Conservation (phyloP, 2,113 vertebrate genomes). For the Ceyx margarethae region DNA sequence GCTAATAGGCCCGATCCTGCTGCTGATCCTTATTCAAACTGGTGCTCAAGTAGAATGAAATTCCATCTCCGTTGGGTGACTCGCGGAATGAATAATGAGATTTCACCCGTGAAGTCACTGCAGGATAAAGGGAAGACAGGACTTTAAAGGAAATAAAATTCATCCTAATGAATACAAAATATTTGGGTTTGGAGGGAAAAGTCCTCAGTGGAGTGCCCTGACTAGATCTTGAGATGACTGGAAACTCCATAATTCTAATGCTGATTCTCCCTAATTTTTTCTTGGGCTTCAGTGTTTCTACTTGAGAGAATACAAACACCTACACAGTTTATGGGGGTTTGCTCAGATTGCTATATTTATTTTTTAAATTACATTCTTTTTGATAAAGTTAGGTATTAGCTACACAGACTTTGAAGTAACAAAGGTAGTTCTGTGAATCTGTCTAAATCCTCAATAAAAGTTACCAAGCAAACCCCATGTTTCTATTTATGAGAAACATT, state of each 20-base stretch:
- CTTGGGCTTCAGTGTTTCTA: neutral
- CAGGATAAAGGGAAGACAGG: neutral
- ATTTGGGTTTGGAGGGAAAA: neutral
- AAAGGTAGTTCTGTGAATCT: neutral
- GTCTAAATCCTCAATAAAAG: neutral
- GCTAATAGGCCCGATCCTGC: constrained; percentile 40
- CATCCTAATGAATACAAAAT: neutral
- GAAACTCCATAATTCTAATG: neutral
- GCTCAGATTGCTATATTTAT: neutral
- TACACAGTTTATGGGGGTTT: neutral
- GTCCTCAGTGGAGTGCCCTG: neutral
- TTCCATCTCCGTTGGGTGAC: neutral
- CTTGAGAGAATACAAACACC: neutral
- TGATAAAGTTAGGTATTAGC: neutral
- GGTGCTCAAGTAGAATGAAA: constrained; percentile 38
- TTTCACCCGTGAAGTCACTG: neutral
- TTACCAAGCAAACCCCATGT: neutral
- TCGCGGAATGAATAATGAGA: constrained; percentile 21
- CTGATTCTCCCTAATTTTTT: neutral
- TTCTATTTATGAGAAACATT: neutral
- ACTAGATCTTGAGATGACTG: neutral
- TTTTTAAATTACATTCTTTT: neutral
- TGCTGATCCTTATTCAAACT: constrained; percentile 9
- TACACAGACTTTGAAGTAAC: neutral
- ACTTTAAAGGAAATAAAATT: neutral